phyloP scores from a whole-genome alignment of 2,888 invertebrate genomes.

The Epirrita christyi region DNA sequence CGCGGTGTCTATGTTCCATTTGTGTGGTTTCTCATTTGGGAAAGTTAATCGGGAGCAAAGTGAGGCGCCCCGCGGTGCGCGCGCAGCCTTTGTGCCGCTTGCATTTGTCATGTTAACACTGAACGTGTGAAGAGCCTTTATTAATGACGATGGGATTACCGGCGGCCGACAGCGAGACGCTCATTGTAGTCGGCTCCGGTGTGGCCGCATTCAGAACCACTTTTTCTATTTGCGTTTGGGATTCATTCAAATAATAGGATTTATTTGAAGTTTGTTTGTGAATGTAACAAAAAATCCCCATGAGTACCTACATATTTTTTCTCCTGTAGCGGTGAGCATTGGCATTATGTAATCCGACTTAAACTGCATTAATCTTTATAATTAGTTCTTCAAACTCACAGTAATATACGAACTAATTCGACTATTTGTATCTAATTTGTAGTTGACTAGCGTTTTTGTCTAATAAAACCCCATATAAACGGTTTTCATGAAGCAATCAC shows the following conservation, averaged over 20 bases:
- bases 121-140: slow-evolving; percentile 79
- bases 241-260: slow-evolving; percentile 63
- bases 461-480: slow-evolving; percentile 66
- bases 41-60: slow-evolving; percentile 60
- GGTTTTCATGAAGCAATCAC: slow-evolving; percentile 77
- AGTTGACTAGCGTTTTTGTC: slow-evolving; percentile 55
- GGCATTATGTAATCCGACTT: slow-evolving; percentile 18
- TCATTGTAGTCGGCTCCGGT: slow-evolving; percentile 61
- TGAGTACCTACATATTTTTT: slow-evolving; percentile 21
- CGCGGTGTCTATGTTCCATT: slow-evolving; percentile 14
- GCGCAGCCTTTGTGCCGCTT: slow-evolving; percentile 58
- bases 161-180: slow-evolving; percentile 54
- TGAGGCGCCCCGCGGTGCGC: slow-evolving; percentile 63
- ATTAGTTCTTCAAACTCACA: slow-evolving; percentile 19
- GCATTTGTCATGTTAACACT: slow-evolving; percentile 83
- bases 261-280: slow-evolving; percentile 46
- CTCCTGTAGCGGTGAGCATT: slow-evolving; percentile 7
- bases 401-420: slow-evolving; percentile 36
- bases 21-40: slow-evolving; percentile 44
- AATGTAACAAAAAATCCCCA: slow-evolving; percentile 40
- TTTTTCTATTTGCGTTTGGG: slow-evolving; percentile 61
- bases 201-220: slow-evolving; percentile 57
- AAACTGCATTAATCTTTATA: slow-evolving; percentile 23
- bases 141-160: slow-evolving; percentile 79
- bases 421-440: slow-evolving; percentile 61